Percentiles rank a stretch among this genome's conserved stretches.
Conservation (phyloP, 2,797 vertebrate species). For the Siniperca undulata region DNA sequence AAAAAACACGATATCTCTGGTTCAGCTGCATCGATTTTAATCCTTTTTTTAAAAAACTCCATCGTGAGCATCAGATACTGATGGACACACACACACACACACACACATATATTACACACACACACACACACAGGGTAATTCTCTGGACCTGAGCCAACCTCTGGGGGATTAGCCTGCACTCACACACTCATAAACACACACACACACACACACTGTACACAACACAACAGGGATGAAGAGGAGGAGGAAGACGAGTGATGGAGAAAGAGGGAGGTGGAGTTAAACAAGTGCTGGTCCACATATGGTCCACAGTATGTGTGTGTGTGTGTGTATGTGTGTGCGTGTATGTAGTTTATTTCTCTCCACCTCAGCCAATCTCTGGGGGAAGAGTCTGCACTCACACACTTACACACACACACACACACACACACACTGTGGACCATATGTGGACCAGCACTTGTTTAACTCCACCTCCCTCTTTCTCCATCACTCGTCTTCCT, state of each 20-base stretch:
- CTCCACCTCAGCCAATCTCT: too few species aligned
- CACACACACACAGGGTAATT: neutral
- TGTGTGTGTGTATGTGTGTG: too few species aligned
- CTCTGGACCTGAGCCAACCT: neutral
- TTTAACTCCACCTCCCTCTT: too few species aligned
- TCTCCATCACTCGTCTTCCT: too few species aligned
- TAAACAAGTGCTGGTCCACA: conserved; percentile 49
- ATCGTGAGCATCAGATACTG: neutral
- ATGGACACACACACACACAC: neutral
- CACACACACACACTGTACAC: neutral
- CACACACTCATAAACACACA: neutral
- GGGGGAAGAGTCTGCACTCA: too few species aligned
- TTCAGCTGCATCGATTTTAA: too few species aligned
- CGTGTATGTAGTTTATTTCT: too few species aligned
- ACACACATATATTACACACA: neutral
- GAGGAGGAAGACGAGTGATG: conserved; percentile 10
- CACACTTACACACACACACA: too few species aligned
- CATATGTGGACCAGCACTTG: too few species aligned
- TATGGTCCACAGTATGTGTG: conserved; percentile 34
- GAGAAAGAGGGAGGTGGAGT: conserved; percentile 2
- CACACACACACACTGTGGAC: too few species aligned
- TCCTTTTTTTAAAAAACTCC: too few species aligned
- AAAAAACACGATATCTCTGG: too few species aligned
- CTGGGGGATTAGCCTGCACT: conserved; percentile 3
- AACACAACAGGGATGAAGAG: neutral